A percentile compares a stretch with the other conserved stretches of the same genome.
These are phyloP conservation scores for Lasioglossum calceatum DNA, from an alignment of 2,888 invertebrate species.

Conservation along the genomic window DNA sequence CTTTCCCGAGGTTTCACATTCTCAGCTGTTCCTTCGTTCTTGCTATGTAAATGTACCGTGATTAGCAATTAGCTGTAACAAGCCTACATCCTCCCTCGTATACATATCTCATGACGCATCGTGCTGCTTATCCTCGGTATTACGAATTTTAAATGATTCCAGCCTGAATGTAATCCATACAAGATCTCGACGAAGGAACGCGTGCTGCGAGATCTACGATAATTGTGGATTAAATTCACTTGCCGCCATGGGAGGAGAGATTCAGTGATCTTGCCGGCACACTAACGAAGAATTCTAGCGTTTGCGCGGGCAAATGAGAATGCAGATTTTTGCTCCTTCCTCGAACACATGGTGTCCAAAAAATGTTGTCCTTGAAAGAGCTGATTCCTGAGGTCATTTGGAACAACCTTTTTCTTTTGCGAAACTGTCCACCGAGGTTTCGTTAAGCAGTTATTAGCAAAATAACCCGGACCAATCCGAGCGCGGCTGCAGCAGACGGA, in stretches of 20 bases:
- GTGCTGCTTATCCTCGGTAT: constrained; percentile 21
- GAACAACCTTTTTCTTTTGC: too few species aligned
- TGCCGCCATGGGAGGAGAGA: too few species aligned
- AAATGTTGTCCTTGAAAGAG: too few species aligned
- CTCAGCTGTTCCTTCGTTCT: constrained; percentile 33
- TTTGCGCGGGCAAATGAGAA: not conserved
- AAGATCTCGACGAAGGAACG: not conserved
- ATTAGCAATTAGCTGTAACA: constrained; percentile 73
- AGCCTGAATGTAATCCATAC: not conserved
- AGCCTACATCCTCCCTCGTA: constrained; percentile 59
- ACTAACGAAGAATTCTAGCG: not conserved
- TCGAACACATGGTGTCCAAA: not conserved
- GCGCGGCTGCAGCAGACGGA: too few species aligned
- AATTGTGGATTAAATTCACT: not conserved
- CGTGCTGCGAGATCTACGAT: not conserved
- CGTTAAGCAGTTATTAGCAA: too few species aligned
- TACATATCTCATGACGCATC: constrained; percentile 50
- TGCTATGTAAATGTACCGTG: constrained; percentile 67
- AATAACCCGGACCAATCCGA: too few species aligned
- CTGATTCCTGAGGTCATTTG: too few species aligned
- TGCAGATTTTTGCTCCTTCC: not conserved
- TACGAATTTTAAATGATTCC: constrained; percentile 35
- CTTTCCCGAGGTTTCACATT: constrained; percentile 33
- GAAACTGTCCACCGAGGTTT: too few species aligned
- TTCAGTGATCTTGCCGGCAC: not conserved